These are phyloP conservation scores for Pemphredon lugubris DNA, from an alignment of 2,888 invertebrate species.

Conservation along the genomic window DNA sequence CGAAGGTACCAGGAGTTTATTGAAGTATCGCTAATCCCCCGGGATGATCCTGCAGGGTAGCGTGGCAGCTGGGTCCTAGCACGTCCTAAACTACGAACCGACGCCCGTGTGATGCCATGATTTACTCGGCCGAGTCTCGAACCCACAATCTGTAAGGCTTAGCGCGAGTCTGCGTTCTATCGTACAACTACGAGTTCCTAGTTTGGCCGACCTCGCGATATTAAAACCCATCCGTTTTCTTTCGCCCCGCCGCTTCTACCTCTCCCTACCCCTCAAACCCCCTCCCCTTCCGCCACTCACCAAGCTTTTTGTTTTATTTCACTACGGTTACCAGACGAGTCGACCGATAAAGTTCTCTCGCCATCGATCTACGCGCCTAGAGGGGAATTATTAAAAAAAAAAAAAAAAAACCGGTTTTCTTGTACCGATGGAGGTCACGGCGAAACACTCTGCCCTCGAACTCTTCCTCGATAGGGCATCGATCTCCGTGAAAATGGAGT, in stretches of 20 bases:
- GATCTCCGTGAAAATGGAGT: background rate
- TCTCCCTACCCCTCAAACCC: background rate
- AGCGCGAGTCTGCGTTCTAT: conserved; percentile 71
- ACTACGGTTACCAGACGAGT: no score
- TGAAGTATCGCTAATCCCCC: conserved; percentile 76
- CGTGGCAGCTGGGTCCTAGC: conserved; percentile 74
- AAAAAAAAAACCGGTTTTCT: no score
- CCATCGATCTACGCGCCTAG: no score
- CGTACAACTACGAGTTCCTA: conserved; percentile 48
- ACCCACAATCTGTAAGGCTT: conserved; percentile 79
- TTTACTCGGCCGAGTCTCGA: conserved; percentile 76
- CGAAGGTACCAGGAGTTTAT: conserved; percentile 69
- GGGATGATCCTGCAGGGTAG: conserved; percentile 70
- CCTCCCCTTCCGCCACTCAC: no score
- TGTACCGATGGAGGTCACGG: no score
- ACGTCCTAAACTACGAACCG: conserved; percentile 70
- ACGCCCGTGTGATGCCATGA: conserved; percentile 70
- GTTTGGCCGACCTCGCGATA: conserved; percentile 68
- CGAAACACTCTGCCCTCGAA: background rate
- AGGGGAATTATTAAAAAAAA: no score
- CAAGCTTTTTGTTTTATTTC: no score
- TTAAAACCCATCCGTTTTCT: conserved; percentile 77
- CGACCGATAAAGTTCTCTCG: no score
- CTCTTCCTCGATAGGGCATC: background rate
- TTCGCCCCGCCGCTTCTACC: conserved; percentile 32